A percentile compares a stretch with the other conserved stretches of the same genome.
Evolutionary conservation across 2,888 invertebrate species (phyloP).

Genomic region (Brachycybe producta): DNA sequence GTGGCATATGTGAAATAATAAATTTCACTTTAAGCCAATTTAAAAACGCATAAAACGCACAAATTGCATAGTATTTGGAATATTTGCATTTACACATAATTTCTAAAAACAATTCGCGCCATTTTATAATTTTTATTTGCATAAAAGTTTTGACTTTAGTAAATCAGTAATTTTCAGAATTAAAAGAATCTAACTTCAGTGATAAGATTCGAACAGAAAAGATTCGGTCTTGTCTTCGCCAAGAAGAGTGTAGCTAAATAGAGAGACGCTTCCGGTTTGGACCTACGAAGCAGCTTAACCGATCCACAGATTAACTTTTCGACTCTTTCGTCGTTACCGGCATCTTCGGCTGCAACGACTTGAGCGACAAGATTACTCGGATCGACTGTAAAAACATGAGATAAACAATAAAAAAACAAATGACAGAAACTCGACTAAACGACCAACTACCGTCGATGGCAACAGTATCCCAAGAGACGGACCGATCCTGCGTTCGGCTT

Average conservation of each 20-base stretch:
- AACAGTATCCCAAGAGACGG: slow-evolving; percentile 54
- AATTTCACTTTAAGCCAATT: too few species aligned
- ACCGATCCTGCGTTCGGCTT: too few species aligned
- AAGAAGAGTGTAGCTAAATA: slow-evolving; percentile 66
- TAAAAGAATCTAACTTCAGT: slow-evolving; percentile 33
- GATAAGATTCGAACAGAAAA: slow-evolving; percentile 36
- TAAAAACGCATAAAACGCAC: too few species aligned
- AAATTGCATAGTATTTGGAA: too few species aligned
- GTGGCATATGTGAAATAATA: too few species aligned
- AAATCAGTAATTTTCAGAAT: not conserved
- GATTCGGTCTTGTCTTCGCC: slow-evolving; percentile 59
- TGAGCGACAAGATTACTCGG: slow-evolving; percentile 60
- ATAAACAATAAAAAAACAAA: not conserved
- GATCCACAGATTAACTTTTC: slow-evolving; percentile 75
- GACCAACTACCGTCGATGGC: slow-evolving; percentile 47
- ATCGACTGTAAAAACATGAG: slow-evolving; percentile 45
- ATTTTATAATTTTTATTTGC: not conserved
- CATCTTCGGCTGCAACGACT: slow-evolving; percentile 59
- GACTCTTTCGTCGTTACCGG: slow-evolving; percentile 56
- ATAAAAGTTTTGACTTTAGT: not conserved
- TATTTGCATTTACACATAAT: too few species aligned
- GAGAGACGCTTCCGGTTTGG: slow-evolving; percentile 67
- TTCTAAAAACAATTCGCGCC: not conserved
- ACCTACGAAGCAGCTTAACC: slow-evolving; percentile 63
- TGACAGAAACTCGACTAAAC: not conserved